These are phyloP conservation scores for Thecophora atra DNA, from an alignment of 2,888 invertebrate genomes.

Conservation along the genomic window DNA sequence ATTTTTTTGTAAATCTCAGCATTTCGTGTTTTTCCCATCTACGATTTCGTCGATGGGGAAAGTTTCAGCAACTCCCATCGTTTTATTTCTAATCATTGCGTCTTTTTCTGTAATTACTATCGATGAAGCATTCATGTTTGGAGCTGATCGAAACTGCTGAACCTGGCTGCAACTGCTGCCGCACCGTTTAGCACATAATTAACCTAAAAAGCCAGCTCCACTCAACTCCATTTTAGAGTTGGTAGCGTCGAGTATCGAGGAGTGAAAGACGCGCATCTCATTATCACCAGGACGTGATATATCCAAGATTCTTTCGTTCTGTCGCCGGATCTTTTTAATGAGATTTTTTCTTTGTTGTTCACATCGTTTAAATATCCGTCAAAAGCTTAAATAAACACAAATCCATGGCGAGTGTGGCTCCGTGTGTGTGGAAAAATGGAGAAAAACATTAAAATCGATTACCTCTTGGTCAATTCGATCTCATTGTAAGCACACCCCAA, in stretches of 20 bases:
- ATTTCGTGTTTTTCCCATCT: no score
- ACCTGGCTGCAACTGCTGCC: not conserved
- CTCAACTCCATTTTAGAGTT: constrained; percentile 35
- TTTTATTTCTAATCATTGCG: no score
- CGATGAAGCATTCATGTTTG: no score
- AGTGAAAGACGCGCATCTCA: constrained; percentile 59
- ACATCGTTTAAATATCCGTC: constrained; percentile 62
- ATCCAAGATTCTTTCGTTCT: constrained; percentile 46
- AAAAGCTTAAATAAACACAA: constrained; percentile 60
- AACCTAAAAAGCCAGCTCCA: constrained; percentile 63
- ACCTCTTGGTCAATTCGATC: not conserved
- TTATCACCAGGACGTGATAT: constrained; percentile 63
- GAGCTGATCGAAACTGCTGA: no score
- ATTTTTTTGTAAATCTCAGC: no score
- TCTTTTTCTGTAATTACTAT: no score
- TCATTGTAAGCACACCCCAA: constrained; percentile 6
- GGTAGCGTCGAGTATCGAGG: not conserved
- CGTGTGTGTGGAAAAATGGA: constrained; percentile 48
- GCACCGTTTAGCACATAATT: constrained; percentile 62
- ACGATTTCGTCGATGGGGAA: no score
- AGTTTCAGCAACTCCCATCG: no score
- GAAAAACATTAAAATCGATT: constrained; percentile 27
- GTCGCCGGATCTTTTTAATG: constrained; percentile 53
- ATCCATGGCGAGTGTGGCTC: constrained; percentile 55
- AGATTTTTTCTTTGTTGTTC: constrained; percentile 56